Evolutionary conservation across 2,113 vertebrate genomes (phyloP).

Genomic region (Oreotrochilus melanogaster): DNA sequence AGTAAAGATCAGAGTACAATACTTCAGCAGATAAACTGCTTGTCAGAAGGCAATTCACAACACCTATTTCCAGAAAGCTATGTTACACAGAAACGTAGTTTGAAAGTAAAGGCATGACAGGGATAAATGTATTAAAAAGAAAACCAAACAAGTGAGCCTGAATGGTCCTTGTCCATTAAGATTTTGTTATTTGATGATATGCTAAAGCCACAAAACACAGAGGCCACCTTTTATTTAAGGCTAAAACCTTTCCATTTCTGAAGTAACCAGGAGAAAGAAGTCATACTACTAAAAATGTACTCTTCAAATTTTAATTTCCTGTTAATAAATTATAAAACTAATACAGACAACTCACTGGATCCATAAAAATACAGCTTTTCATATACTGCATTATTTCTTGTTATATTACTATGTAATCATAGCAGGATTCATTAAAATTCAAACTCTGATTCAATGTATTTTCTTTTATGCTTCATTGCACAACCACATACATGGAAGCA

Average conservation of each 20-base stretch:
- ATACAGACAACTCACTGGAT: background rate
- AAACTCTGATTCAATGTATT: background rate
- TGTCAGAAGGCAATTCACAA: conserved; percentile 4
- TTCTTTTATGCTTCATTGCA: background rate
- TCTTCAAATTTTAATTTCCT: background rate
- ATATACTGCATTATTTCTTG: background rate
- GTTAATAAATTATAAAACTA: background rate
- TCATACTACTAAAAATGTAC: background rate
- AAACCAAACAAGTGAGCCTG: background rate
- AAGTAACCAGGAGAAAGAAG: background rate
- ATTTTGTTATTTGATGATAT: background rate
- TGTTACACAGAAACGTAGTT: background rate
- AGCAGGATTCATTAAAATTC: background rate
- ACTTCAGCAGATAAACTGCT: conserved; percentile 17
- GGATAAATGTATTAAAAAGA: background rate
- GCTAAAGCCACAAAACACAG: background rate
- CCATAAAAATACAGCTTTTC: background rate
- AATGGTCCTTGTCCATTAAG: background rate
- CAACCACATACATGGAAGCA: background rate
- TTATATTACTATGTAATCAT: background rate
- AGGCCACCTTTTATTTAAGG: background rate
- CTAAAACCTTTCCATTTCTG: background rate
- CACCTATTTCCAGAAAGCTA: background rate
- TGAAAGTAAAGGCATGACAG: background rate
- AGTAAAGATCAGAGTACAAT: conserved; percentile 13